Base-by-base conservation (phyloP, 1,140 invertebrate species). In the Aphaenogaster ashmeadi region DNA sequence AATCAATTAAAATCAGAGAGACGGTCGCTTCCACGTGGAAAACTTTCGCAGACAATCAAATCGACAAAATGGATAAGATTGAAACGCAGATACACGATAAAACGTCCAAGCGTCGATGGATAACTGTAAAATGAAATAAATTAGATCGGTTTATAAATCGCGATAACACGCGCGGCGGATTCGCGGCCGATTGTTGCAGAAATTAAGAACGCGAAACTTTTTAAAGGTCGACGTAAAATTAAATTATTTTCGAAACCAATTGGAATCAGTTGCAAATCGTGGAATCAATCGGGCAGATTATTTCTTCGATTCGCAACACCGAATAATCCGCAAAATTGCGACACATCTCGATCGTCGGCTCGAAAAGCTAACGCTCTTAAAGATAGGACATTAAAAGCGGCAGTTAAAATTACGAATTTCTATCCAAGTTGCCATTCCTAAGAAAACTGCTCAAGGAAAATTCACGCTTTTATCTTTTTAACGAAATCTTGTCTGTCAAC, bases 1-100 rank as follows among this genome's bases (percentile, higher is more conserved):
- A 47, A 56, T 38, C 50, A 74, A 54, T 56, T n/a, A 50, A 79
- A 79, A 62, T 79, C 15, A 3, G 9, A 72, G 15, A 44, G 36
- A 78, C 11, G n/a, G 0, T 36, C 8, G 3, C 21, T 27, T 62
- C 21, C 21, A 15, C 41, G 54, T 21, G 38, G 15, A 11, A 78
- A 78, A 78, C 11, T 11, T 66, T 18, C 36, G 38, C 18, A 18
- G 6, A 58, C 54, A 44, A 77, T 27, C 9, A 58, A 74, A 74
- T 38, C 11, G 52, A 6, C 8, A 67, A 71, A 41, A 33, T 2
- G 11, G 11, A 78, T 62, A 52, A 54, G 18, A 38, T 41, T 52
- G 18, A 60, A 78, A 62, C 5, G n/a, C 21, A 44, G 13, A 38
- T 58, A 18, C 7, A 41, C 13, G 74, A 77, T 64, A 78, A 78